Base-by-base conservation (phyloP, 2,113 vertebrate genomes). In the Condylura cristata region DNA sequence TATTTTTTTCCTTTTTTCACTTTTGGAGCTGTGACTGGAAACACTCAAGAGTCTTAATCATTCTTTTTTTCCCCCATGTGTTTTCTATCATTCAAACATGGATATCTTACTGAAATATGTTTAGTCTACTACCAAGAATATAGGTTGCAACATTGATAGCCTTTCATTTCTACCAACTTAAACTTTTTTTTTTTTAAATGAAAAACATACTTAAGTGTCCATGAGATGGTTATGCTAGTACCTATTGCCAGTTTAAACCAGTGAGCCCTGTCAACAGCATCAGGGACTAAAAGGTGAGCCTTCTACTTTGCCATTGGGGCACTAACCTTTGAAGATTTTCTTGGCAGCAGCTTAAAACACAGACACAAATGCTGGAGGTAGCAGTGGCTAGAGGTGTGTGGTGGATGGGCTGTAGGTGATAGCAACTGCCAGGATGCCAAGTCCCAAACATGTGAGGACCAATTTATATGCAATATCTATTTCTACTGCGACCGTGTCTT, bases 81-180 rank as follows among this genome's bases (percentile, higher is more conserved):
- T 83, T 95, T 85, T 82, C 51, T 94, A 24, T 80, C 30, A 60
- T 74, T 70, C 32, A 86, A 34, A 28, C 11, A 37, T 3, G 65
- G 53, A 56, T 74, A 72, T 76, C 14, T 80, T 80, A 84, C 66
- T 90, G 78, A 65, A 88, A 84, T 58, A 78, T 17, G 7, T 60
- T 91, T 80, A 80, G 41, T 76, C 46, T 66, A 24, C 51, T 68
- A n/a, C 56, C 44, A 66, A 51, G 78, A 89, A 41, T 84, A 20
- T n/a, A 78, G 24, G 7, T 65, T 74, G 61, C 68, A 44, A 60
- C 8, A 28, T 84, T 39, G 82, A 61, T 7, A 82, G 4, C 3
- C 9, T 93, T 95, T 74, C 3, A 79, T 74, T 65, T 93, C 44
- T 89, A 76, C 16, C 51, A 65, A 28, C 87, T 75, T 53, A 66